A percentile compares a stretch with the other conserved stretches of the same genome.
Conservation (phyloP, 1,140 invertebrate genomes). For the Hypothenemus hampei region DNA sequence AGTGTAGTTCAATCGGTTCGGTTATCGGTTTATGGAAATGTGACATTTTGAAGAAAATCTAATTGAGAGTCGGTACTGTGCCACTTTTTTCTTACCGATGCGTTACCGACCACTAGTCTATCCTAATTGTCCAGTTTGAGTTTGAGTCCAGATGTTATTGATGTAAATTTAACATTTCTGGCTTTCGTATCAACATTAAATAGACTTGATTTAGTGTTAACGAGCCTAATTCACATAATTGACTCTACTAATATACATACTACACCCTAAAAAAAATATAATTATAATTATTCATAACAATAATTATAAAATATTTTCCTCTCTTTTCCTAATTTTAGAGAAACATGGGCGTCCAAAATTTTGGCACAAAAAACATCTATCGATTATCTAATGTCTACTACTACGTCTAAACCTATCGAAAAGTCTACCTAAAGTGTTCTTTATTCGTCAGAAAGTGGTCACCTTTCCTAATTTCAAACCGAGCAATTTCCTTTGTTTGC, state of each 20-base stretch:
- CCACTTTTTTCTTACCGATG: neutral
- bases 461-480: conserved; percentile 60
- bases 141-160: neutral
- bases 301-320: neutral
- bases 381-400: conserved; percentile 1
- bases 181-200: no score
- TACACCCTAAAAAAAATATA: neutral
- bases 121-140: neutral
- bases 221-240: no score
- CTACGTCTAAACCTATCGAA: conserved; percentile 18
- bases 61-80: neutral
- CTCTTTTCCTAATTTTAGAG: neutral
- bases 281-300: neutral
- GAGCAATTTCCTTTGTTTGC: conserved; percentile 60
- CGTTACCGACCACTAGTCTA: neutral
- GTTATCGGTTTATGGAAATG: neutral
- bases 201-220: no score
- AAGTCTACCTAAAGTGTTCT: conserved; percentile 10
- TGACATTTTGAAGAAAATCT: neutral
- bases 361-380: conserved; percentile 2
- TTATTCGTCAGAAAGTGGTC: conserved; percentile 53
- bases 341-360: neutral
- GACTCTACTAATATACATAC: neutral
- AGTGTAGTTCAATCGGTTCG: neutral
- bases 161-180: neutral